Conservation (phyloP, 1,140 invertebrate species). For the Drosophila mayri region DNA sequence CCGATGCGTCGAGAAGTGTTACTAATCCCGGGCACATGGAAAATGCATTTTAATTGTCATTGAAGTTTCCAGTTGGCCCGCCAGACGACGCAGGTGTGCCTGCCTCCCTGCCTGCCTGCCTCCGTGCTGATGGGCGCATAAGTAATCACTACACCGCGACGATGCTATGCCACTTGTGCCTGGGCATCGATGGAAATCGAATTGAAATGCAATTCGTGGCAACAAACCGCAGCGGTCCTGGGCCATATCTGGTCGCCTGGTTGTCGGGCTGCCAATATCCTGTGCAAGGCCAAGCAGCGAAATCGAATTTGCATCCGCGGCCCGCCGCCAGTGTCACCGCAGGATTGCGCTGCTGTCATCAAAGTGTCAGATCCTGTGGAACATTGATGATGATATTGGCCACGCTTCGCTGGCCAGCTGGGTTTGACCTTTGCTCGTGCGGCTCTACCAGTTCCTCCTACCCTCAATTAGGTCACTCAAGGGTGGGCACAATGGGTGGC, state of each 20-base stretch:
- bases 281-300: slow-evolving; percentile 49
- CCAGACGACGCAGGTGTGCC: slow-evolving; percentile 4
- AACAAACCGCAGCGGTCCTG: slow-evolving; percentile 34
- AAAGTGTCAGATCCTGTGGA: slow-evolving; percentile 38
- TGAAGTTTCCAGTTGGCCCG: slow-evolving; percentile 1
- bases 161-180: slow-evolving; percentile 1
- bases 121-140: slow-evolving; percentile 10
- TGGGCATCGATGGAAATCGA: slow-evolving; percentile 24
- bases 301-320: slow-evolving; percentile 65
- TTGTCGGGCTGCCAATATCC: slow-evolving; percentile 33
- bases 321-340: slow-evolving; percentile 4
- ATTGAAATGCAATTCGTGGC: slow-evolving; percentile 49
- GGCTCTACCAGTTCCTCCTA: too few species aligned
- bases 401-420: slow-evolving; percentile 29
- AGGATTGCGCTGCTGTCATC: slow-evolving; percentile 42
- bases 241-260: neutral
- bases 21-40: neutral
- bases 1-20: too few species aligned
- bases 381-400: slow-evolving; percentile 45
- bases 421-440: slow-evolving; percentile 50
- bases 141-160: slow-evolving; percentile 6
- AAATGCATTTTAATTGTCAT: slow-evolving; percentile 23
- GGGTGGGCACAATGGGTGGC: slow-evolving; percentile 4
- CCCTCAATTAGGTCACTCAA: slow-evolving; percentile 30
- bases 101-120: too few species aligned